phyloP scores from a whole-genome alignment of 2,888 invertebrate species.

The Halictus quadricinctus region DNA sequence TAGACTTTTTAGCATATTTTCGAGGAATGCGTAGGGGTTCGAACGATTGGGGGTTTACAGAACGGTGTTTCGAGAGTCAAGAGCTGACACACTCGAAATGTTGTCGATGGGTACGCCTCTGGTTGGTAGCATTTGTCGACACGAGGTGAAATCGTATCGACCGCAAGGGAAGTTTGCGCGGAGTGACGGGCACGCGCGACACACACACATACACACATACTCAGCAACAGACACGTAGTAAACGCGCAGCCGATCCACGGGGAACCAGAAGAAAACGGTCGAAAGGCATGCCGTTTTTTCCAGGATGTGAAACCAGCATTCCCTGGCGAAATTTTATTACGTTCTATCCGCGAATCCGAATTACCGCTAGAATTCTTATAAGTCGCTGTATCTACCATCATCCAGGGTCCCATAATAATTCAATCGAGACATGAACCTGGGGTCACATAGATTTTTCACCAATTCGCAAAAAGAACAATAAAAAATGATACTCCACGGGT shows the following conservation, averaged over 20 bases:
- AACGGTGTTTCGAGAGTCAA: background rate
- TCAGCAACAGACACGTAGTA: background rate
- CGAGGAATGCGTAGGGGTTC: background rate
- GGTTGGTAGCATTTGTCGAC: slow-evolving; percentile 64
- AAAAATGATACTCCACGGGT: too few species aligned
- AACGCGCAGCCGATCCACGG: slow-evolving; percentile 28
- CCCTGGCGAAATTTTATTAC: background rate
- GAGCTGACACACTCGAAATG: slow-evolving; percentile 38
- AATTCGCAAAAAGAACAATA: background rate
- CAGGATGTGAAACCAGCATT: background rate
- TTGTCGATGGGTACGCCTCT: slow-evolving; percentile 43
- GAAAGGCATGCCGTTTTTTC: slow-evolving; percentile 13
- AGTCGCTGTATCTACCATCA: background rate
- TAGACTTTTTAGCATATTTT: background rate
- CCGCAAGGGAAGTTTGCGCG: slow-evolving; percentile 69
- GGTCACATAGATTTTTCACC: background rate
- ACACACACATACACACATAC: slow-evolving; percentile 23
- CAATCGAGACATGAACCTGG: background rate
- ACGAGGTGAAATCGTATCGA: slow-evolving; percentile 76
- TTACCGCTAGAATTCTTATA: background rate
- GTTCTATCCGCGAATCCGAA: background rate
- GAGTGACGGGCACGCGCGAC: slow-evolving; percentile 62
- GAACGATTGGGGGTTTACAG: background rate
- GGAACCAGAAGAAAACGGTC: slow-evolving; percentile 37
- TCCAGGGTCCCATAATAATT: background rate